Conservation (phyloP, 2,113 vertebrate genomes). For the Picathartes gymnocephalus region DNA sequence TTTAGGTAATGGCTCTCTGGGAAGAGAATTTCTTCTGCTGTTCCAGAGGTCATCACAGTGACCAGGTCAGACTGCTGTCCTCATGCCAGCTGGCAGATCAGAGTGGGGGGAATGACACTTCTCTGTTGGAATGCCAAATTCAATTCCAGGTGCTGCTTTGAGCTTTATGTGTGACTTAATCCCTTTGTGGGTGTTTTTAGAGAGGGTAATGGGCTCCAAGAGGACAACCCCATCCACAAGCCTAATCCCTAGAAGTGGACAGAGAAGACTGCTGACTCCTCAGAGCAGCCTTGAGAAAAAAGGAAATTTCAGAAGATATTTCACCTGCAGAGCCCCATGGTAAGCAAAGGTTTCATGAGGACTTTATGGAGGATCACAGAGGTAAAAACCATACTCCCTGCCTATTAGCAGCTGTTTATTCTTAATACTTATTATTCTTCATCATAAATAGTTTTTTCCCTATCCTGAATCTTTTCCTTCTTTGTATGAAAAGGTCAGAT, state of each 20-base stretch:
- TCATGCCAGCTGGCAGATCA: background rate
- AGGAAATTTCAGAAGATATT: background rate
- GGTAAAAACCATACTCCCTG: background rate
- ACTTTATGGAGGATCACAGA: background rate
- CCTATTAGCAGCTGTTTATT: background rate
- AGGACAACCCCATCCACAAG: background rate
- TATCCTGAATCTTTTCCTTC: background rate
- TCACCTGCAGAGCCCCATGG: background rate
- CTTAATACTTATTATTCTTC: background rate
- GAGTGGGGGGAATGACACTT: rapidly evolving
- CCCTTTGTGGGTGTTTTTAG: background rate
- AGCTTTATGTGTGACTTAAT: background rate
- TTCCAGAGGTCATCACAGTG: background rate
- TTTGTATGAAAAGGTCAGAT: background rate
- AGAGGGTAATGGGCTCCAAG: background rate
- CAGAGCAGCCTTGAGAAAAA: background rate
- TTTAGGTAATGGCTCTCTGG: background rate
- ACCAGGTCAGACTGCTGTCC: background rate
- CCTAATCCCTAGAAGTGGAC: background rate
- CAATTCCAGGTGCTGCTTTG: background rate
- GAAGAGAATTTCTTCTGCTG: background rate
- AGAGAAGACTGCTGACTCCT: background rate
- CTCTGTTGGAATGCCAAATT: background rate
- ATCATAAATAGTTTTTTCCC: background rate
- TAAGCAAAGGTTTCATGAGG: background rate